Conservation (phyloP, 1,140 invertebrate genomes). For the Chrysomallon squamiferum region DNA sequence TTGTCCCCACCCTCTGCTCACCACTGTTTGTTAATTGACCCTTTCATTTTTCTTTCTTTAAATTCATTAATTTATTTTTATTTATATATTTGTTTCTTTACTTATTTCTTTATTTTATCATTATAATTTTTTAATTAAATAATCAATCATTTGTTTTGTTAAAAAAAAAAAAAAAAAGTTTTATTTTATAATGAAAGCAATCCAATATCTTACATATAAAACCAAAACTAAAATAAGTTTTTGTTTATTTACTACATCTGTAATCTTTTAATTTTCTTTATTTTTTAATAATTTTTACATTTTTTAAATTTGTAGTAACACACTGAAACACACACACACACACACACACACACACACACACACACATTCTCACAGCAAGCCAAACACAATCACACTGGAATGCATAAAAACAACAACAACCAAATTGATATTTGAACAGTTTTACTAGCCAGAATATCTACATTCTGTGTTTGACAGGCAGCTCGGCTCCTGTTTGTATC, state of each 20-base stretch:
- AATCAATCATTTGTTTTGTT: no score
- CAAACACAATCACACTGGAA: neutral
- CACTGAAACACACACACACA: slow-evolving; percentile 6
- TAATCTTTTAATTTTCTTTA: neutral
- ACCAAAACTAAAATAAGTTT: neutral
- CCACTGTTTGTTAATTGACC: no score
- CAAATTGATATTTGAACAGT: neutral
- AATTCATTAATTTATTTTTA: no score
- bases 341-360: slow-evolving; percentile 4
- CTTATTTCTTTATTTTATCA: no score
- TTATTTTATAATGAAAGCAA: neutral
- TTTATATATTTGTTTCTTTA: no score
- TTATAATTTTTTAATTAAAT: no score
- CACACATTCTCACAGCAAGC: neutral
- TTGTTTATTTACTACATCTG: neutral
- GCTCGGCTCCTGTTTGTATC: neutral
- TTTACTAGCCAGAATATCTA: slow-evolving; percentile 4
- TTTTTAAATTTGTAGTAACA: no score
- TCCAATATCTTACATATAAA: neutral
- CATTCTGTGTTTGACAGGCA: neutral
- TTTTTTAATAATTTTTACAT: neutral
- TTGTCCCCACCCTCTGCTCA: no score
- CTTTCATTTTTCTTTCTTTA: no score
- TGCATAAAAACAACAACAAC: neutral
- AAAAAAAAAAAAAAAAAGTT: neutral